These are phyloP conservation scores for Galleria mellonella DNA, from an alignment of 1,140 invertebrate genomes.

Conservation along the genomic window DNA sequence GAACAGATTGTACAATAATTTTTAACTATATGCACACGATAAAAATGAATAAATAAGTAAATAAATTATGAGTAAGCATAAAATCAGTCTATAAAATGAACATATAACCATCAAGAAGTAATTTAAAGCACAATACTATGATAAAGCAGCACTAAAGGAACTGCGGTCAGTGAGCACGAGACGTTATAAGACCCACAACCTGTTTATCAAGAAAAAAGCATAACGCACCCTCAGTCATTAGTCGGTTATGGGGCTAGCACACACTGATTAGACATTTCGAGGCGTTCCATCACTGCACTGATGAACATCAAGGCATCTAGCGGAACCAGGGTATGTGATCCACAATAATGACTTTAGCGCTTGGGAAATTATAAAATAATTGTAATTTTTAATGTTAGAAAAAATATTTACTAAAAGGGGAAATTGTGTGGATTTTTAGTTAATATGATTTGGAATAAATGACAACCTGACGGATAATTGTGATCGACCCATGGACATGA, in stretches of 20 bases:
- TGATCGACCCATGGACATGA: too few relatives aligned
- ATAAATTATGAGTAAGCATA: not conserved
- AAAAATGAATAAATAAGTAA: not conserved
- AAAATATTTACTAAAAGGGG: too few relatives aligned
- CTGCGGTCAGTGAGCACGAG: conserved; percentile 16
- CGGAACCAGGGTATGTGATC: not conserved
- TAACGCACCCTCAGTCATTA: conserved; percentile 21
- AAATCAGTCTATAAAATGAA: not conserved
- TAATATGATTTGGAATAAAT: too few relatives aligned
- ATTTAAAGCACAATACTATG: too few relatives aligned
- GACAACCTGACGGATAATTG: too few relatives aligned
- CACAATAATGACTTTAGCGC: too few relatives aligned
- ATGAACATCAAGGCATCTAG: conserved; percentile 6
- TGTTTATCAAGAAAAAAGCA: conserved; percentile 12
- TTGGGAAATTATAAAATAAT: too few relatives aligned
- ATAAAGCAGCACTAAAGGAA: conserved; percentile 3
- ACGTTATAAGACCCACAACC: conserved; percentile 1
- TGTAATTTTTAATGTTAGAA: too few relatives aligned
- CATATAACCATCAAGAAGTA: not conserved
- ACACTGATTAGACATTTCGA: conserved; percentile 22
- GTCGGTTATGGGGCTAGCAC: conserved; percentile 18
- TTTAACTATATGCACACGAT: too few relatives aligned
- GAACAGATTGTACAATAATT: too few relatives aligned
- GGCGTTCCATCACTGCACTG: conserved; percentile 8
- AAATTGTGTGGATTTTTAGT: too few relatives aligned